phyloP scores from a whole-genome alignment of 2,113 vertebrate genomes.

The Muntiacus reevesi region DNA sequence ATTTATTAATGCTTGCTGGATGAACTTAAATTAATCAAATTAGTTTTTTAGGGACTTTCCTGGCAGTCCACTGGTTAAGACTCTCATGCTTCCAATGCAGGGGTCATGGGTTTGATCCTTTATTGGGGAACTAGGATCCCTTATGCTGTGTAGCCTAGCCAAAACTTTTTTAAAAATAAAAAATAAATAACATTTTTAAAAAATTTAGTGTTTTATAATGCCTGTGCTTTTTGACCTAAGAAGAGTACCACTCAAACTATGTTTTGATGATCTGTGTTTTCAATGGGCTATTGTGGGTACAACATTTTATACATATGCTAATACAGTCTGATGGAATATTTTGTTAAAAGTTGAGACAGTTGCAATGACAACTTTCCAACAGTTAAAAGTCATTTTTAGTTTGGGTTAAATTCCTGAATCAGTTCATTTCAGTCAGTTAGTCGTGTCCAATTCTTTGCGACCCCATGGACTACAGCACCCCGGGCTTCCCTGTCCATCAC shows the following conservation, averaged over 20 bases:
- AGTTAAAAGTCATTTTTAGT: neutral
- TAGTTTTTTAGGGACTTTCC: neutral
- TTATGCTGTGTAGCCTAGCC: neutral
- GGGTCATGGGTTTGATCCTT: neutral
- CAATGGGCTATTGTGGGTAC: neutral
- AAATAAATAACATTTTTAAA: neutral
- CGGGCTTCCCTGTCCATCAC: neutral
- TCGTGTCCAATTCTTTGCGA: neutral
- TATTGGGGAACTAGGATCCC: neutral
- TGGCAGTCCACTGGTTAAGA: neutral
- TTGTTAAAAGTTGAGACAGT: conserved; percentile 7
- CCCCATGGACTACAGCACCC: neutral
- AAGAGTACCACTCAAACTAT: neutral
- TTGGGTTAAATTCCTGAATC: neutral
- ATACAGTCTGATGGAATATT: neutral
- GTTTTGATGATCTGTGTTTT: neutral
- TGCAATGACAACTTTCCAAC: neutral
- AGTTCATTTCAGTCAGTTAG: accelerated
- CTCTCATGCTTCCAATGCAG: neutral
- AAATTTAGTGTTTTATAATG: neutral
- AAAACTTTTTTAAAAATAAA: neutral
- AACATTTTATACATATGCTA: neutral
- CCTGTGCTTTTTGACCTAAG: neutral
- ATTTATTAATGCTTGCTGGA: neutral
- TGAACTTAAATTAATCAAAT: neutral